phyloP scores from a whole-genome alignment of 2,113 vertebrate genomes.

The Dipodomys ordii region DNA sequence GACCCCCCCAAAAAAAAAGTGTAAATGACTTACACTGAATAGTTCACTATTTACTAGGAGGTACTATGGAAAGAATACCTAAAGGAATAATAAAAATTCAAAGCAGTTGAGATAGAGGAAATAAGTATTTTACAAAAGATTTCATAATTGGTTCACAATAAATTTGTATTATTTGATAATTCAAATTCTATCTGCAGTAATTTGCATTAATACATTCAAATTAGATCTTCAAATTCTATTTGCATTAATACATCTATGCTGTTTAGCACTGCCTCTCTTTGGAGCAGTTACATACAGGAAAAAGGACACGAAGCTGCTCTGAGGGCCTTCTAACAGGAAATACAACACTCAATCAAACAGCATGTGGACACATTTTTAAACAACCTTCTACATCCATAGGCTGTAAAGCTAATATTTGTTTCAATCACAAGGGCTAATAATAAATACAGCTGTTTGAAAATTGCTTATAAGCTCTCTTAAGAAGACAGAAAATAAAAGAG shows the following conservation, averaged over 20 bases:
- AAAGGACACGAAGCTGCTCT: not conserved
- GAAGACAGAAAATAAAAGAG: slow-evolving; percentile 44
- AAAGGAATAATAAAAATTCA: slow-evolving; percentile 16
- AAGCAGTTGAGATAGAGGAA: slow-evolving; percentile 1
- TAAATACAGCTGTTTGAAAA: slow-evolving; percentile 39
- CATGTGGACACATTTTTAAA: slow-evolving; percentile 13
- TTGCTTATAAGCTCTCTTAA: slow-evolving; percentile 30
- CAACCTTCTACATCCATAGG: not conserved
- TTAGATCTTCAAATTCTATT: not conserved
- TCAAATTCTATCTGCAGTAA: not conserved
- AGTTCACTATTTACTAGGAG: not conserved
- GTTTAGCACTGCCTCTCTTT: not conserved
- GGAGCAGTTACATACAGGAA: not conserved
- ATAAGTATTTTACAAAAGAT: slow-evolving; percentile 3
- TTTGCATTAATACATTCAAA: not conserved
- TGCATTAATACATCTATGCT: not conserved
- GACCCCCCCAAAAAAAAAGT: no score
- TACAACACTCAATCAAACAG: not conserved
- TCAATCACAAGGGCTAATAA: not conserved
- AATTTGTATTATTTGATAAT: slow-evolving; percentile 2
- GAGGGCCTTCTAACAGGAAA: slow-evolving; percentile 24
- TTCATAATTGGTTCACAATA: not conserved
- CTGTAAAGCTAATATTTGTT: slow-evolving; percentile 47
- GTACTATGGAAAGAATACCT: not conserved
- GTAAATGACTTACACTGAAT: not conserved